Conservation (phyloP, 2,113 vertebrate genomes). For the Rhea pennata region DNA sequence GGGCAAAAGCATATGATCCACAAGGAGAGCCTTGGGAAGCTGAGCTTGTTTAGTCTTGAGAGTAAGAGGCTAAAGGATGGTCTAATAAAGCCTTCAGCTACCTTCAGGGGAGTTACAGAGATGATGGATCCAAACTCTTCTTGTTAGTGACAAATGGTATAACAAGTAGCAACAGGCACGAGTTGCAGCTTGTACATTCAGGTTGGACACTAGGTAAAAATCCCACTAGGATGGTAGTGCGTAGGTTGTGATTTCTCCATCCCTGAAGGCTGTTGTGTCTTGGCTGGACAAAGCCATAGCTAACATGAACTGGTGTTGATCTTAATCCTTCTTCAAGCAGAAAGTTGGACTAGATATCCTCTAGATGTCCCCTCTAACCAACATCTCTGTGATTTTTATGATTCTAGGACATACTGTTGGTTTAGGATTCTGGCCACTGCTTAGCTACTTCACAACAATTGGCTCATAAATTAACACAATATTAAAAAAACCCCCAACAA, state of each 20-base stretch:
- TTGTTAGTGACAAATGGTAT: not conserved
- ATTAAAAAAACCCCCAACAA: not conserved
- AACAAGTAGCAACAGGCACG: not conserved
- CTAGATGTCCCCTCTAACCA: not conserved
- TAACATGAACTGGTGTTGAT: fast-evolving
- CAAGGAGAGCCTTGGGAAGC: not conserved
- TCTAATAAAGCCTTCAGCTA: not conserved
- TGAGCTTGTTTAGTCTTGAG: not conserved
- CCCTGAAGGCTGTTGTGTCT: not conserved
- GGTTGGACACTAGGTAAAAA: not conserved
- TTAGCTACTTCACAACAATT: not conserved
- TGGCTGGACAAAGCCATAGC: not conserved
- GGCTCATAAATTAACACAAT: not conserved
- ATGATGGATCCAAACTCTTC: not conserved
- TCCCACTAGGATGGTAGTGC: not conserved
- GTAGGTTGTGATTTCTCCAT: not conserved
- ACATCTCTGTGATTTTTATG: not conserved
- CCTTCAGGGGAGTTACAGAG: not conserved
- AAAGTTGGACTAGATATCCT: not conserved
- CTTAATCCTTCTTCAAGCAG: not conserved
- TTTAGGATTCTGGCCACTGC: not conserved
- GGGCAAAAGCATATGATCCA: not conserved
- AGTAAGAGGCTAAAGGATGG: not conserved
- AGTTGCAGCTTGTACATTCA: not conserved
- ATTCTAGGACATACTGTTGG: not conserved